These are phyloP conservation scores for Microcebus jonahi DNA, from an alignment of 2,113 vertebrate species.

Conservation along the genomic window DNA sequence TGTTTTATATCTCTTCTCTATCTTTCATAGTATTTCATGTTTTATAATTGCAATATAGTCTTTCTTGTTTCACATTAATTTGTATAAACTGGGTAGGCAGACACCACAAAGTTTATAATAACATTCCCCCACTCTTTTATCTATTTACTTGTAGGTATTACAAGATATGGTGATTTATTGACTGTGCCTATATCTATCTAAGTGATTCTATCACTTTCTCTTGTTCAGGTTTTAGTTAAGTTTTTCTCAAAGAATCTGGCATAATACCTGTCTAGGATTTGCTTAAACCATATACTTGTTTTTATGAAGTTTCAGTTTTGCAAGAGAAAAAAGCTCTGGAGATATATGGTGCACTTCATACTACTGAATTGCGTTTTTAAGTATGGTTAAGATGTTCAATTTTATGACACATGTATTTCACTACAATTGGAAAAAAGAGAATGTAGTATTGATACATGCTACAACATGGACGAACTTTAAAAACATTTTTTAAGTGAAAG, in stretches of 20 bases:
- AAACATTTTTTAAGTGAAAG: neutral
- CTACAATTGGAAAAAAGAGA: no score
- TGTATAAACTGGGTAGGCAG: neutral
- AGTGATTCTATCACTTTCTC: neutral
- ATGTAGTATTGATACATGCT: neutral
- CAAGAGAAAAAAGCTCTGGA: neutral
- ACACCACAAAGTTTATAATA: neutral
- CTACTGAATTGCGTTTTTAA: neutral
- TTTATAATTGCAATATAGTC: neutral
- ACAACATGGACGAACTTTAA: neutral
- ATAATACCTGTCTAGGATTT: constrained; percentile 25
- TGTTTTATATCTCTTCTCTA: neutral
- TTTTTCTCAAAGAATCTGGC: neutral
- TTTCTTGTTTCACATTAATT: neutral
- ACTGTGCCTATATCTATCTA: neutral
- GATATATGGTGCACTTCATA: neutral
- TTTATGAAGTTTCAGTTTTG: neutral
- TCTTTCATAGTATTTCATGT: neutral
- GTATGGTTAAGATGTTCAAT: neutral
- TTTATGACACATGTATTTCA: neutral
- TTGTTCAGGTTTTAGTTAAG: neutral
- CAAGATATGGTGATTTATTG: neutral
- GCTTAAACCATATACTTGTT: neutral
- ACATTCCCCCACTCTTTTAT: neutral
- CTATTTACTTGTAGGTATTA: neutral